A percentile compares a stretch with the other conserved stretches of the same genome.
phyloP scores from a whole-genome alignment of 2,888 invertebrate genomes.

The Phasia obesa region DNA sequence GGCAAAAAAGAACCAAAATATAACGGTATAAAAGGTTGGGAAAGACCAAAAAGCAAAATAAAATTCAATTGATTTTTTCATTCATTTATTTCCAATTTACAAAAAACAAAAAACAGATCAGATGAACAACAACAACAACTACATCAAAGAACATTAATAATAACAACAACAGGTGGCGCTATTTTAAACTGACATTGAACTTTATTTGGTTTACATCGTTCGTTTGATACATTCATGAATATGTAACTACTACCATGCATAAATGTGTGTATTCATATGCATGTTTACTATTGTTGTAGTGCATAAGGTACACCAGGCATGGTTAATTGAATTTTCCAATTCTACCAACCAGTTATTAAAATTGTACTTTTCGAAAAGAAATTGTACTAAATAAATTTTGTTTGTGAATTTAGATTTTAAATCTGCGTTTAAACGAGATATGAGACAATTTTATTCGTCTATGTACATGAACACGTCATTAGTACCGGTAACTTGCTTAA shows the following conservation, averaged over 20 bases:
- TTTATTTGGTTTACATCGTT: constrained; percentile 58
- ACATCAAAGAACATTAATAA: constrained; percentile 1
- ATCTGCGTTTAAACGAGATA: too few relatives aligned
- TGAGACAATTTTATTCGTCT: too few relatives aligned
- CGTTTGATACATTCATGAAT: constrained; percentile 36
- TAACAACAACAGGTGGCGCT: constrained; percentile 66
- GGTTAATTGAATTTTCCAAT: not conserved
- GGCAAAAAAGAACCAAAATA: constrained; percentile 1
- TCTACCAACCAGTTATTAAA: too few relatives aligned
- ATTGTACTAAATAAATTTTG: too few relatives aligned
- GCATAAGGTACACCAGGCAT: not conserved
- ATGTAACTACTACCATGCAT: not conserved
- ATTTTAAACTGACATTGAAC: constrained; percentile 67
- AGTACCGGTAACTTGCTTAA: too few relatives aligned
- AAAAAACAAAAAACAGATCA: too few relatives aligned
- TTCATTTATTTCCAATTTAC: constrained; percentile 44
- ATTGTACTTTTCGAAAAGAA: too few relatives aligned
- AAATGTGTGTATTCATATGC: not conserved
- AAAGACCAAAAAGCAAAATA: constrained; percentile 11
- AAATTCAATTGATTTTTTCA: constrained; percentile 48
- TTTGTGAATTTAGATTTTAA: too few relatives aligned
- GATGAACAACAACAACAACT: constrained; percentile 17
- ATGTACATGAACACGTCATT: too few relatives aligned
- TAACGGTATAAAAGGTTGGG: constrained; percentile 22
- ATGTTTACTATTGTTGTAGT: not conserved